Evolutionary conservation across 2,113 vertebrate genomes (phyloP).

Genomic region (Caranx ignobilis): DNA sequence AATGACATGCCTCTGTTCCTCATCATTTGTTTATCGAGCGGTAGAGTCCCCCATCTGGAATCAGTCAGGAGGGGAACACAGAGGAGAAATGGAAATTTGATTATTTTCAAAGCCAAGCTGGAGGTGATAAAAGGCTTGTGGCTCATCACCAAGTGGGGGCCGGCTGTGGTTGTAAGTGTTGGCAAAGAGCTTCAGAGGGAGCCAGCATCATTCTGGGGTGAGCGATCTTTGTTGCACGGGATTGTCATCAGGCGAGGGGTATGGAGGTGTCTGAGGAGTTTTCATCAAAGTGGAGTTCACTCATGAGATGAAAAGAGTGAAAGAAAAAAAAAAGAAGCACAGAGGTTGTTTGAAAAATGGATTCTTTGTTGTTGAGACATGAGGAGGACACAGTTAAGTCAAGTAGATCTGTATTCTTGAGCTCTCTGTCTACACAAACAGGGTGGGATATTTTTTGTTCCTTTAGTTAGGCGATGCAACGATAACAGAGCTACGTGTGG

Average conservation of each 20-base stretch:
- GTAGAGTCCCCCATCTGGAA: slow-evolving; percentile 76
- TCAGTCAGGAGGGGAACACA: slow-evolving; percentile 59
- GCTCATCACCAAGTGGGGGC: slow-evolving; percentile 64
- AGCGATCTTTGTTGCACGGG: slow-evolving; percentile 28
- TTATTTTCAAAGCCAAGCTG: slow-evolving; percentile 74
- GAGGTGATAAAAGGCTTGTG: slow-evolving; percentile 78
- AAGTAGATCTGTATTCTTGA: neutral
- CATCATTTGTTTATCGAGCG: slow-evolving; percentile 67
- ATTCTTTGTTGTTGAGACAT: slow-evolving; percentile 2
- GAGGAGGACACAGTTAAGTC: neutral
- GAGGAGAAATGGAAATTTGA: slow-evolving; percentile 75
- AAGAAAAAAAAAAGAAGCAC: neutral
- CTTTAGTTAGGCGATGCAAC: neutral
- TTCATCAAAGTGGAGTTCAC: slow-evolving; percentile 11
- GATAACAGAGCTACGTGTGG: neutral
- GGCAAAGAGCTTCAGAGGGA: slow-evolving; percentile 46
- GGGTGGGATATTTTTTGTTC: neutral
- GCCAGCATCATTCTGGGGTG: slow-evolving; percentile 9
- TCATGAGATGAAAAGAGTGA: neutral
- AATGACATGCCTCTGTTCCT: slow-evolving; percentile 58
- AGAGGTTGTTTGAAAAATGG: neutral
- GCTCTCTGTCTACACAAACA: neutral
- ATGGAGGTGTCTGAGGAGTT: slow-evolving; percentile 40
- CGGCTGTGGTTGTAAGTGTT: slow-evolving; percentile 63
- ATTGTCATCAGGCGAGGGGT: slow-evolving; percentile 16